phyloP scores from a whole-genome alignment of 1,140 invertebrate genomes.

The Aphis craccivora region DNA sequence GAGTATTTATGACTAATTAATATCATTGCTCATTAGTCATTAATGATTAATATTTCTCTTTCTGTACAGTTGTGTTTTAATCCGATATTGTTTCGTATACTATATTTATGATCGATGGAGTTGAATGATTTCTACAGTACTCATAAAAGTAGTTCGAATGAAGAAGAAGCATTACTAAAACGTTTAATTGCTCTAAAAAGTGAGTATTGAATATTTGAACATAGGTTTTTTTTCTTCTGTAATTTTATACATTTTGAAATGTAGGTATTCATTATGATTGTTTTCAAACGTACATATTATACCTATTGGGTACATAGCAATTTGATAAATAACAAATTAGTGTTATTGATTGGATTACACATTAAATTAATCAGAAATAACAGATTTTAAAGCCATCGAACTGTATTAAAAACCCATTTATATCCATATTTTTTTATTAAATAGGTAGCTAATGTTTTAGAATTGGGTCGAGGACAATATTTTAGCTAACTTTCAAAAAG shows the following conservation, averaged over 20 bases:
- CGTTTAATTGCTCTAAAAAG: conserved; percentile 45
- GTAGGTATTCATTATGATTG: background rate
- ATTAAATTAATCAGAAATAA: background rate
- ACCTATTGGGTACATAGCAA: background rate
- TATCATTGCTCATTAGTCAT: background rate
- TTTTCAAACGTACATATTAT: background rate
- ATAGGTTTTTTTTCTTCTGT: background rate
- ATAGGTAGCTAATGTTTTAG: background rate
- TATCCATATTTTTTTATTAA: background rate
- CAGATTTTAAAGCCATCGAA: background rate
- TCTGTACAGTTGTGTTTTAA: background rate
- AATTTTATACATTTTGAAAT: background rate
- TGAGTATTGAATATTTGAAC: background rate
- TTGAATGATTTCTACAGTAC: background rate
- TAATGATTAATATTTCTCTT: background rate
- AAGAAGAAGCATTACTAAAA: conserved; percentile 44
- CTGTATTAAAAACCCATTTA: background rate
- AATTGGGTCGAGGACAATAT: background rate
- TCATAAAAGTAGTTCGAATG: background rate
- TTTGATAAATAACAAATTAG: background rate
- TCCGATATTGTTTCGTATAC: background rate
- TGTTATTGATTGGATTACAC: background rate
- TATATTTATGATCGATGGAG: conserved; percentile 19
- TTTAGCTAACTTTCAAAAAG: background rate
- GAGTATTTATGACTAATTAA: too few species aligned